These are phyloP conservation scores for Meleagris gallopavo DNA, from an alignment of 2,113 vertebrate species.

Conservation along the genomic window DNA sequence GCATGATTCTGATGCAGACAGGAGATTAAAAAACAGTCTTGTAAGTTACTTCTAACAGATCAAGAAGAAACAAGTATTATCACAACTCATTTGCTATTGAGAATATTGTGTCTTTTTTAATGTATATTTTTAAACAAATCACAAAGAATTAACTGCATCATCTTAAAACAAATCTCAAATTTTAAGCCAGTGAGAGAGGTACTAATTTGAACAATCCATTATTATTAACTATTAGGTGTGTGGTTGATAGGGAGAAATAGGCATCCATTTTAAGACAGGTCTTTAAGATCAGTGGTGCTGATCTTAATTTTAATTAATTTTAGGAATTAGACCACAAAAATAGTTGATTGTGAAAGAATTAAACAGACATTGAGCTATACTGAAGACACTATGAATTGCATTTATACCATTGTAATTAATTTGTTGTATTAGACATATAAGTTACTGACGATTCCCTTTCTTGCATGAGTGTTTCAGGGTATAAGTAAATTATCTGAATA, in stretches of 20 bases:
- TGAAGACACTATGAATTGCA: background rate
- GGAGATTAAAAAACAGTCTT: no score
- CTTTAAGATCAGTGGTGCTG: background rate
- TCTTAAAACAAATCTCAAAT: background rate
- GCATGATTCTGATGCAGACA: background rate
- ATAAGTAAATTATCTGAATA: slow-evolving; percentile 13
- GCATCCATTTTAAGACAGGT: background rate
- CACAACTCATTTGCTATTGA: background rate
- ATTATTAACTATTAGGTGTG: background rate
- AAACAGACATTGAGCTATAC: background rate
- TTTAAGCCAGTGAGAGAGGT: background rate
- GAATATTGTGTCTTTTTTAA: background rate
- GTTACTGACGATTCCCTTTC: background rate
- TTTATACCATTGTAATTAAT: background rate
- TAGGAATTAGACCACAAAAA: background rate
- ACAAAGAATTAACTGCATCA: background rate
- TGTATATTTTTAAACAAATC: background rate
- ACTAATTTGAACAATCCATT: background rate
- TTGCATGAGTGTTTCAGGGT: background rate
- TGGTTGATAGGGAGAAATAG: background rate
- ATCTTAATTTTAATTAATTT: background rate
- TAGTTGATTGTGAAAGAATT: background rate
- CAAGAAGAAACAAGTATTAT: background rate
- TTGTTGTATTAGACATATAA: background rate
- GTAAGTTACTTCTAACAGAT: no score